These are phyloP conservation scores for Lerema accius DNA, from an alignment of 1,140 invertebrate species.

Conservation along the genomic window DNA sequence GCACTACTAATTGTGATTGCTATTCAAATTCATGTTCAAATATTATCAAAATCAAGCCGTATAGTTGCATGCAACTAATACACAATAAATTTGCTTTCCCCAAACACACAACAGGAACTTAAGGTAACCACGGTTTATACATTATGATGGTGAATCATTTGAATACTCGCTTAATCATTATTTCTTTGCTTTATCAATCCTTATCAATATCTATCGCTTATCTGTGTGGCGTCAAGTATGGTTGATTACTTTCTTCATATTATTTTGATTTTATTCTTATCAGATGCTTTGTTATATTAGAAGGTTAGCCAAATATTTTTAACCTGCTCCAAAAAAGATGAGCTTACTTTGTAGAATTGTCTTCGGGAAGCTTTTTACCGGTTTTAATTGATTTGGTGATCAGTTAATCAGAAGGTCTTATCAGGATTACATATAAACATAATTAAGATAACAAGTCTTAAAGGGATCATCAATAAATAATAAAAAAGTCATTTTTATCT, in stretches of 20 bases:
- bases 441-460: no score
- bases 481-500: no score
- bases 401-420: no score
- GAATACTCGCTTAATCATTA: constrained; percentile 11
- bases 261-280: constrained; percentile 30
- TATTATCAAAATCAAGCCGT: background rate
- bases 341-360: no score
- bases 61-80: constrained; percentile 55
- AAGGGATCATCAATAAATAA: no score
- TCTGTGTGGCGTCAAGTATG: background rate
- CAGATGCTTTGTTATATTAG: constrained; percentile 10
- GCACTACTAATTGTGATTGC: constrained; percentile 1
- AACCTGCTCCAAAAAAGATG: no score
- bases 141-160: no score
- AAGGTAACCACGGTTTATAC: constrained; percentile 72
- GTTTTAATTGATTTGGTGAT: no score
- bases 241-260: constrained; percentile 20
- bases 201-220: constrained; percentile 16
- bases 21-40: background rate
- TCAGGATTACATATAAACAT: no score
- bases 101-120: constrained; percentile 68
- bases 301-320: no score
- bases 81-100: constrained; percentile 56
- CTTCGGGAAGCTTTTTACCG: no score
- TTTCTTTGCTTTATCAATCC: constrained; percentile 23